phyloP scores from a whole-genome alignment of 2,797 vertebrate genomes.

The Bradypodion pumilum region DNA sequence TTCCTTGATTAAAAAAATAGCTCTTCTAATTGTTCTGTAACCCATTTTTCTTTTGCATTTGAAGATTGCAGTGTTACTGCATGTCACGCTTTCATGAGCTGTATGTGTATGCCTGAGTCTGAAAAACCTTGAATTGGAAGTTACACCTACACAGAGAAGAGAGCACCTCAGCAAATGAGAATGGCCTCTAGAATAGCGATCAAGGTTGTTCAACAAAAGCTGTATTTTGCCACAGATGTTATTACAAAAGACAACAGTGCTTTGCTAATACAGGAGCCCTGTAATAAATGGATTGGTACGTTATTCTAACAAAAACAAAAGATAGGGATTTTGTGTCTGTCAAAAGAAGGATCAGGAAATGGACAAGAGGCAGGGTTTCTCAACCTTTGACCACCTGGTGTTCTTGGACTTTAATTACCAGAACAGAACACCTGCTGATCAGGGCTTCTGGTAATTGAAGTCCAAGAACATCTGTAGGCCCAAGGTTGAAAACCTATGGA shows the following conservation, averaged over 20 bases:
- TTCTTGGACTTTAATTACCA: no score
- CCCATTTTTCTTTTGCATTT: background rate
- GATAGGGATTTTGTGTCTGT: background rate
- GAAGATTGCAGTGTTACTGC: background rate
- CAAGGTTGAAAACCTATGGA: no score
- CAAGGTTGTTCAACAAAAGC: background rate
- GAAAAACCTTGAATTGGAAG: background rate
- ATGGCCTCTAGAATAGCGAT: background rate
- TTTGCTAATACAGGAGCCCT: no score
- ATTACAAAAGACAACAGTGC: no score
- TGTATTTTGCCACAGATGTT: no score
- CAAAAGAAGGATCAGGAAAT: background rate
- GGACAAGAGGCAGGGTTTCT: no score
- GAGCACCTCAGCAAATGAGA: background rate
- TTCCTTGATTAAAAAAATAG: background rate
- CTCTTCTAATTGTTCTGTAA: constrained; percentile 4
- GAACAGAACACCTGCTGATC: no score
- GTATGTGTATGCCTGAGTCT: no score
- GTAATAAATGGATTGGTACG: background rate
- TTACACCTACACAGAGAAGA: background rate
- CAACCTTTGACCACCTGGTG: no score
- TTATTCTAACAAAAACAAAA: background rate
- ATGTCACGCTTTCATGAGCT: background rate
- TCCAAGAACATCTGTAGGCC: no score
- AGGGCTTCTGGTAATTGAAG: no score